Conservation (phyloP, 2,113 vertebrate genomes). For the Cololabis saira region DNA sequence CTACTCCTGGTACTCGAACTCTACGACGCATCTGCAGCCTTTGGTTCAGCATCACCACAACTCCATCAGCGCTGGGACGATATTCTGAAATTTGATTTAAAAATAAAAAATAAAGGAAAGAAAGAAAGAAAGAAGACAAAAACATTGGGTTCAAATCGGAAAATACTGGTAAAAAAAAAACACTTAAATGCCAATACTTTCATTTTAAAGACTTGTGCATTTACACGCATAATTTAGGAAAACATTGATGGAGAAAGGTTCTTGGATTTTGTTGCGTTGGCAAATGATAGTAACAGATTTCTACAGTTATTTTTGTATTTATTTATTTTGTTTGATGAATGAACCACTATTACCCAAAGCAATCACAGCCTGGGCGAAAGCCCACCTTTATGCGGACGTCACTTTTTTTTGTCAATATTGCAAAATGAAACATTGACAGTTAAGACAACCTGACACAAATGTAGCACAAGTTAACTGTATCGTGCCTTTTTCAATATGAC, state of each 20-base stretch:
- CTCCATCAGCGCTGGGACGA: constrained; percentile 88
- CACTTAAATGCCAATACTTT: constrained; percentile 46
- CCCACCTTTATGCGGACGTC: constrained; percentile 65
- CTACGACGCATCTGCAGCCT: constrained; percentile 85
- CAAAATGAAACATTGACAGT: constrained; percentile 59
- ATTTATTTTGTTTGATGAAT: constrained; percentile 82
- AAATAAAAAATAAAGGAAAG: constrained; percentile 4
- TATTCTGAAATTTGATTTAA: constrained; percentile 90
- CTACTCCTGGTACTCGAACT: constrained; percentile 93
- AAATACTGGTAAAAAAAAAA: constrained; percentile 59
- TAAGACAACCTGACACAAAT: constrained; percentile 82
- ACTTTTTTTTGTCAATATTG: constrained; percentile 55
- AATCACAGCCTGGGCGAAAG: constrained; percentile 67
- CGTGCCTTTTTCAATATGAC: constrained; percentile 97
- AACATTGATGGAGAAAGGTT: constrained; percentile 54
- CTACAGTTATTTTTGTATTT: constrained; percentile 86
- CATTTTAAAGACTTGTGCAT: constrained; percentile 61
- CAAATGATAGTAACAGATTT: constrained; percentile 71
- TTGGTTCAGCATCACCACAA: constrained; percentile 88
- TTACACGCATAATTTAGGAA: constrained; percentile 48
- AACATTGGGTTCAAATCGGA: constrained; percentile 55
- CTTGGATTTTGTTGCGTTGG: constrained; percentile 52
- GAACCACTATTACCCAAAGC: constrained; percentile 84
- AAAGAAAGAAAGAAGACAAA: background rate
- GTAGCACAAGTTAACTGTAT: constrained; percentile 89